Evolutionary conservation across 2,888 invertebrate genomes (phyloP), one percentile per base, ranked within the genome.

Genomic region (Punctoribates punctum): DNA sequence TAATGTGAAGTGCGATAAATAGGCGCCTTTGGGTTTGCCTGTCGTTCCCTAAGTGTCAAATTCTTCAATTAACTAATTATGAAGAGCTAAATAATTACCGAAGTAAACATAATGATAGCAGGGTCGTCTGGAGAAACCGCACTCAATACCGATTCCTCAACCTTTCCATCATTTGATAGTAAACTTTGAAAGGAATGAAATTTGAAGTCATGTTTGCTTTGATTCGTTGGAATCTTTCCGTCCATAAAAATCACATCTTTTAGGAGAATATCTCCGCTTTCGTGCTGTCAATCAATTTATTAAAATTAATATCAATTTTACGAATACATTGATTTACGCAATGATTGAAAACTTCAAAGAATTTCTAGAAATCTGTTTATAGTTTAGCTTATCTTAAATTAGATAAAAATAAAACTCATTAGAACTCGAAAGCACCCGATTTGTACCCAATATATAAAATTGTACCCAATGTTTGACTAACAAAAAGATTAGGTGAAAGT

Each of bases 11-110:
- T 78, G 77, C 1, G 76, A 77, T 23, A 78, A 23, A 57, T 25
- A 60, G 4, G 78, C 78, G 42, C 84, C 85, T 78, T 86, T 86
- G 0, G 86, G 85, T 73, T 81, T 82, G 8, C 85, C 85, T 11
- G 85, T 85, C 3, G 86, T 85, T 46, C 86, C 86, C 84, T 85
- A 76, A 29, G 3, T 34, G 8, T n/a, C n/a, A n/a, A n/a, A n/a
- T n/a, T n/a, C n/a, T n/a, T n/a, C n/a, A n/a, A n/a, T n/a, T n/a
- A n/a, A n/a, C n/a, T n/a, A n/a, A n/a, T n/a, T n/a, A n/a, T n/a
- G n/a, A n/a, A n/a, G n/a, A n/a, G n/a, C n/a, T n/a, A n/a, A n/a
- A n/a, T n/a, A n/a, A n/a, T n/a, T 34, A 87, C 84, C 15, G 84
- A 84, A 67, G 85, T 85, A 79, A 84, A 85, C 81, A 84, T 84